Conservation (phyloP, 2,888 invertebrate genomes). For the Pedicia rivosa region DNA sequence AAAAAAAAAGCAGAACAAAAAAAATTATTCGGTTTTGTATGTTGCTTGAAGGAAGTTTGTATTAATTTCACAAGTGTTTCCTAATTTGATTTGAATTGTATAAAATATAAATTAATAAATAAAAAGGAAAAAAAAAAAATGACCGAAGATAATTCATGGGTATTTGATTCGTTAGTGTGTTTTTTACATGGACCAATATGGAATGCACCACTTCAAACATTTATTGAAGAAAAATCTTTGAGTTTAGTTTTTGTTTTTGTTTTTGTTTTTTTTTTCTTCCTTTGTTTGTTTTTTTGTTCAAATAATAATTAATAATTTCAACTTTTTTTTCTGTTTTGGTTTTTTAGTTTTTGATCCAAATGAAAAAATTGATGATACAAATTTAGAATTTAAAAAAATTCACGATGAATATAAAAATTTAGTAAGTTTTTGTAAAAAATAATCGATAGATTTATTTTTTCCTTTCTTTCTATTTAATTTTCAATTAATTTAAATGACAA, state of each 20-base stretch:
- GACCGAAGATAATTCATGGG: slow-evolving; percentile 62
- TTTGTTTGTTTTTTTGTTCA: too few relatives aligned
- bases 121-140: too few relatives aligned
- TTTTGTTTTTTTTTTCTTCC: too few relatives aligned
- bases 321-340: not conserved
- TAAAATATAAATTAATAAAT: too few relatives aligned
- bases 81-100: too few relatives aligned
- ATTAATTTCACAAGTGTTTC: too few relatives aligned
- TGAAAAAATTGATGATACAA: slow-evolving; percentile 42
- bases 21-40: too few relatives aligned
- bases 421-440: too few relatives aligned
- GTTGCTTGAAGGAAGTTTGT: too few relatives aligned
- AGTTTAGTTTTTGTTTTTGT: slow-evolving; percentile 35
- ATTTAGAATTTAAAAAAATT: slow-evolving; percentile 57
- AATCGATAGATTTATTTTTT: too few relatives aligned
- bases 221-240: slow-evolving; percentile 83
- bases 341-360: slow-evolving; percentile 67
- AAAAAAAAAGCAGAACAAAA: too few relatives aligned
- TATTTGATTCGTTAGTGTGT: slow-evolving; percentile 80
- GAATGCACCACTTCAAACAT: slow-evolving; percentile 80
- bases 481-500: not conserved
- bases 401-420: slow-evolving; percentile 79
- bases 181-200: slow-evolving; percentile 86
- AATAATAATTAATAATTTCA: slow-evolving; percentile 8
- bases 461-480: too few relatives aligned